Base-by-base conservation (phyloP, 2,888 invertebrate species). In the Aphodius sticticus region DNA sequence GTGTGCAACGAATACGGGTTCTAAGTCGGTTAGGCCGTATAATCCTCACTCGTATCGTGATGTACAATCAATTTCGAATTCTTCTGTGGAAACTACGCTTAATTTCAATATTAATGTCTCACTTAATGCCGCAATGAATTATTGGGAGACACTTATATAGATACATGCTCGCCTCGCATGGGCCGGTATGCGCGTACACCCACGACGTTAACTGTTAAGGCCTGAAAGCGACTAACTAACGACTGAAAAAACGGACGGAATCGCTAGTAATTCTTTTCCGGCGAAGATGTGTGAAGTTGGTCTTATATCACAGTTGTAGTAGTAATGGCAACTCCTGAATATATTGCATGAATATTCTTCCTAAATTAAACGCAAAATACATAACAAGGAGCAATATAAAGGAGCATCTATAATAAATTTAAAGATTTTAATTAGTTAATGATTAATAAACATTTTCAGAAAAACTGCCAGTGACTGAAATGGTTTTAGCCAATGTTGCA, bases 31-130 rank as follows among this genome's bases (percentile, higher is more conserved):
- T 74, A 74, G 74, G 70, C 36, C 74, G 35, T 74, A 74, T 74
- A 74, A 74, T 74, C 74, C 74, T 74, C 35, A 35, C n/a, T 37
- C 36, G 36, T 74, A 74, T 74, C 78, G 77, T 71, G 71, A 37
- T 77, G 69, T 77, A 69, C 69, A 77, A 77, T 77, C 77, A 35
- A 77, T 77, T 77, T 77, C 36, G 71, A 70, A 38, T 77, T 38
- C 69, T 38, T 69, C 69, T 16, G 69, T 16, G 80, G 76, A 77
- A 80, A 77, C 80, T 36, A 77, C 77, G 70, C 38, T 76, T 80
- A 77, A 77, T 80, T 80, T 80, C 76, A 80, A 80, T 80, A 80
- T 77, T 80, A 80, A 80, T 80, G 80, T 80, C 80, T 80, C 76
- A 77, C 75, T 80, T 77, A 77, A 79, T 70, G 76, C 70, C 69